Percentiles rank a stretch among this genome's conserved stretches.
phyloP scores from a whole-genome alignment of 2,888 invertebrate species.

The Piscicola geometra region DNA sequence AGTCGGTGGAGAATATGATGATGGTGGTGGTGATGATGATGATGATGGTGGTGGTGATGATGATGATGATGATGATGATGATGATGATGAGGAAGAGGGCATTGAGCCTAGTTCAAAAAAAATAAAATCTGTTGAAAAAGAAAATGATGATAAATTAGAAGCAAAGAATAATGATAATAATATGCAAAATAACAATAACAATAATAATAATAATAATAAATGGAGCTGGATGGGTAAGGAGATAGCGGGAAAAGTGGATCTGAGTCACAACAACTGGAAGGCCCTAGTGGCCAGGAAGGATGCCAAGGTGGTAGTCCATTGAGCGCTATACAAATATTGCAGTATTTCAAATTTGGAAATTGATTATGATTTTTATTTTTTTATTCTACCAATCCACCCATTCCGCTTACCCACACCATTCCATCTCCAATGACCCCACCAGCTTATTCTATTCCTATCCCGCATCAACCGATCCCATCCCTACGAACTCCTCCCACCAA shows the following conservation, averaged over 20 bases:
- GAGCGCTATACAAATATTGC: too few species aligned
- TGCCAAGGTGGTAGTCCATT: slow-evolving; percentile 19
- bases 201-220: slow-evolving; percentile 16
- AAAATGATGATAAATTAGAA: neutral
- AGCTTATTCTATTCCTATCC: too few species aligned
- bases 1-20: neutral
- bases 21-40: neutral
- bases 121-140: neutral
- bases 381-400: too few species aligned
- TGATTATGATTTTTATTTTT: too few species aligned
- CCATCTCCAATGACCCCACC: too few species aligned
- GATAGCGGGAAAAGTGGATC: slow-evolving; percentile 16
- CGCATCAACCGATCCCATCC: too few species aligned
- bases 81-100: slow-evolving; percentile 20
- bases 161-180: neutral
- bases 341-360: too few species aligned
- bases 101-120: neutral
- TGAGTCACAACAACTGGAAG: slow-evolving; percentile 26
- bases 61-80: slow-evolving; percentile 21
- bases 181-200: neutral
- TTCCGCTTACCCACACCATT: too few species aligned
- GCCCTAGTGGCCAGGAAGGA: slow-evolving; percentile 31
- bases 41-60: neutral
- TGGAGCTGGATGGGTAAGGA: slow-evolving; percentile 29
- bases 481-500: too few species aligned